These are phyloP conservation scores for Drosophila anomalata DNA, from an alignment of 2,888 invertebrate species.

Conservation along the genomic window DNA sequence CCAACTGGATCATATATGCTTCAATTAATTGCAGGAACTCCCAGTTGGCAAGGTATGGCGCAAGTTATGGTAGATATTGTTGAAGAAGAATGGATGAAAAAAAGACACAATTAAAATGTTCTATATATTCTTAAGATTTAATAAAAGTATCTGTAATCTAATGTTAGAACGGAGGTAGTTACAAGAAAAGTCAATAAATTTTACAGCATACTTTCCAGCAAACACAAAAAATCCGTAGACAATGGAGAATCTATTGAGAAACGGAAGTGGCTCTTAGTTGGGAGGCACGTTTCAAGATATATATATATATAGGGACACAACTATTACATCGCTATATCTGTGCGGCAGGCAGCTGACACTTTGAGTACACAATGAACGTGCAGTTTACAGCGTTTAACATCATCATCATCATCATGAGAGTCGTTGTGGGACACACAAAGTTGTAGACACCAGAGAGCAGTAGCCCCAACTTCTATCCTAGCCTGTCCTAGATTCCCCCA, in stretches of 20 bases:
- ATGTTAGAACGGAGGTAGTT: conserved; percentile 30
- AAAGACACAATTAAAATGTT: neutral
- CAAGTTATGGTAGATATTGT: conserved; percentile 31
- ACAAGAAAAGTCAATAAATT: conserved; percentile 52
- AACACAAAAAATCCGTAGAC: conserved; percentile 26
- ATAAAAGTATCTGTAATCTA: neutral
- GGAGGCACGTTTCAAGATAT: conserved; percentile 58
- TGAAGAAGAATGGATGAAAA: conserved; percentile 1
- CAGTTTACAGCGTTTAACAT: conserved; percentile 51
- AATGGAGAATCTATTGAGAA: conserved; percentile 27
- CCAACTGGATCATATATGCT: conserved; percentile 30
- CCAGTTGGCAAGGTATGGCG: neutral
- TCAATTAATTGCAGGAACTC: conserved; percentile 9
- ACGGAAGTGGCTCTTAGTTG: conserved; percentile 63
- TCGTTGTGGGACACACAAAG: conserved; percentile 27
- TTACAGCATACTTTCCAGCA: conserved; percentile 65
- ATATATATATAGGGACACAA: conserved; percentile 17
- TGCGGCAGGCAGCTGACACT: conserved; percentile 57
- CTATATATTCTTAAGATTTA: too few species aligned
- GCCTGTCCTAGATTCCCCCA: conserved; percentile 12
- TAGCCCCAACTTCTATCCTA: conserved; percentile 11
- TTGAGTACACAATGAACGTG: conserved; percentile 67
- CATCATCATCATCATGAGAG: conserved; percentile 40
- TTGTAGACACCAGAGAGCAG: conserved; percentile 34
- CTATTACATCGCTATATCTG: conserved; percentile 22